A percentile compares a stretch with the other conserved stretches of the same genome.
Evolutionary conservation across 2,797 vertebrate species (phyloP).

Genomic region (Epinephelus malabaricus): DNA sequence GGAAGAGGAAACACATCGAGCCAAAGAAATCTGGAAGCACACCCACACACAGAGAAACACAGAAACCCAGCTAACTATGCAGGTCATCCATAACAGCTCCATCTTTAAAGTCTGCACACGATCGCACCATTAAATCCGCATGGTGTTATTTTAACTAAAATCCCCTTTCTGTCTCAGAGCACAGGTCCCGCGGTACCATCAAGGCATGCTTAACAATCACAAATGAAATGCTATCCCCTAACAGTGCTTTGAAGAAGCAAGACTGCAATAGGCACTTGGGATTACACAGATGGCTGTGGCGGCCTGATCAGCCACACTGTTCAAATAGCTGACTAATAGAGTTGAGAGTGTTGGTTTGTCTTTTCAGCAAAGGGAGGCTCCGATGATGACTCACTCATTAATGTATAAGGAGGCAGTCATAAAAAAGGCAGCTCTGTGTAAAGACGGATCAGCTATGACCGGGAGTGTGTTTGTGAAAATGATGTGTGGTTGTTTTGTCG

Average conservation of each 20-base stretch:
- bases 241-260: constrained; percentile 38
- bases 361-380: constrained; percentile 47
- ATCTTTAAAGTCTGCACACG: constrained; percentile 14
- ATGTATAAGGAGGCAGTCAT: constrained; percentile 48
- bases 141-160: constrained; percentile 21
- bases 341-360: constrained; percentile 45
- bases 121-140: constrained; percentile 30
- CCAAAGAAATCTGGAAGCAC: neutral
- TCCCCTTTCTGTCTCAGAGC: constrained; percentile 5
- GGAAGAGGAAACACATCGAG: neutral
- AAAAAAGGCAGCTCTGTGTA: constrained; percentile 11
- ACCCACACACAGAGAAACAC: constrained; percentile 2
- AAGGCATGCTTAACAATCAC: constrained; percentile 9
- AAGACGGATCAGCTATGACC: constrained; percentile 25
- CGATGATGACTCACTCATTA: constrained; percentile 57
- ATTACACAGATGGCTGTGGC: constrained; percentile 28
- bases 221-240: constrained; percentile 20
- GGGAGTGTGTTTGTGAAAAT: constrained; percentile 23
- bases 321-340: constrained; percentile 52
- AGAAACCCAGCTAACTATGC: neutral
- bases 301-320: constrained; percentile 33
- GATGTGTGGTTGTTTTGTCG: constrained; percentile 20
- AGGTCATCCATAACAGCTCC: constrained; percentile 13
- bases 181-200: neutral
- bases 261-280: constrained; percentile 17